These are phyloP conservation scores for Polyodon spathula DNA, from an alignment of 2,113 vertebrate species.

Conservation along the genomic window DNA sequence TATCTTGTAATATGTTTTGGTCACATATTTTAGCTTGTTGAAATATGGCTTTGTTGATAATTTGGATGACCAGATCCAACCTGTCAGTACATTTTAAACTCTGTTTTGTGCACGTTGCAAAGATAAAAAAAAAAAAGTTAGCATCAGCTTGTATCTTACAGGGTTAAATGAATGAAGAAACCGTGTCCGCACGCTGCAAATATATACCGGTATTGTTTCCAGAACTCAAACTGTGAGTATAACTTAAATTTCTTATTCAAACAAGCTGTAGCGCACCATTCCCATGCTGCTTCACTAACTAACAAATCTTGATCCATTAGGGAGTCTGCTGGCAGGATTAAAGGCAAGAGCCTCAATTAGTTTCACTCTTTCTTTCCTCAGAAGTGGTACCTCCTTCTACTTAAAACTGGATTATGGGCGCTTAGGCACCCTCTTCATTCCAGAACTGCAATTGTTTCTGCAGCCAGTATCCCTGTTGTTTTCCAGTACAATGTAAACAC, in stretches of 20 bases:
- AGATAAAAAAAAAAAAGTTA: no score
- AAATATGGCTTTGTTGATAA: no score
- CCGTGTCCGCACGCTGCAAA: no score
- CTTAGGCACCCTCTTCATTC: conserved; percentile 9
- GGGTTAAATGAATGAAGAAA: no score
- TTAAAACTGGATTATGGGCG: conserved; percentile 70
- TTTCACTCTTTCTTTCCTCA: conserved; percentile 73
- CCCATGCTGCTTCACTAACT: conserved; percentile 47
- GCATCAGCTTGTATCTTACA: no score
- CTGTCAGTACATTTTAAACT: no score
- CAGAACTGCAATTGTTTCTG: conserved; percentile 26
- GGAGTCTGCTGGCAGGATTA: conserved; percentile 66
- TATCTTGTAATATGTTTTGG: no score
- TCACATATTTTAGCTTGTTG: no score
- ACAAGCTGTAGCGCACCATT: conserved; percentile 45
- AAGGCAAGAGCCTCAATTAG: conserved; percentile 76
- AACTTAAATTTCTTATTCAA: conserved; percentile 3
- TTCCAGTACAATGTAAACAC: conserved; percentile 28
- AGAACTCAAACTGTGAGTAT: neutral
- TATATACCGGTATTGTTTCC: no score
- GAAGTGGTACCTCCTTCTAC: conserved; percentile 74
- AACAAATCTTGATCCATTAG: conserved; percentile 68
- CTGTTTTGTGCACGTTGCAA: no score
- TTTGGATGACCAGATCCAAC: no score
- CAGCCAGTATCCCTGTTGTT: neutral